Percentiles rank a stretch among this genome's conserved stretches.
phyloP scores from a whole-genome alignment of 2,888 invertebrate genomes.

The Copidosoma aretas region DNA sequence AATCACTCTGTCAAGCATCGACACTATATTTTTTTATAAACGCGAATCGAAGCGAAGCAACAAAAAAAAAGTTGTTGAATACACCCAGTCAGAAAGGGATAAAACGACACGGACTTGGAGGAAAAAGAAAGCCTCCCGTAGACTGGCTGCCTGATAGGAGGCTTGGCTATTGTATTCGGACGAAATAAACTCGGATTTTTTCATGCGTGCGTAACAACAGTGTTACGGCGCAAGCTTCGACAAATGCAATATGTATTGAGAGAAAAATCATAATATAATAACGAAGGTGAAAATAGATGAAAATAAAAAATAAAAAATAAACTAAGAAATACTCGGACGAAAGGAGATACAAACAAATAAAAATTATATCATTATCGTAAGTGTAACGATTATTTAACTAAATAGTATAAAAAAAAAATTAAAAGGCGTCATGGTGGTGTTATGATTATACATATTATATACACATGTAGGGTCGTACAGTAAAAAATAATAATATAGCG shows the following conservation, averaged over 20 bases:
- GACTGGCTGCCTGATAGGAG: not conserved
- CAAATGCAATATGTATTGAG: constrained; percentile 40
- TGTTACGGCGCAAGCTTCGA: constrained; percentile 42
- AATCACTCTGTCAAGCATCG: constrained; percentile 36
- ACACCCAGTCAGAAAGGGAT: constrained; percentile 31
- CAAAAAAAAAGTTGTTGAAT: not conserved
- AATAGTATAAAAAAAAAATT: not conserved
- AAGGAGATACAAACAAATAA: not conserved
- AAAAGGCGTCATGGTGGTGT: not conserved
- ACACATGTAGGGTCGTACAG: constrained; percentile 36
- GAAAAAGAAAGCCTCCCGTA: not conserved
- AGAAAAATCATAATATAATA: not conserved
- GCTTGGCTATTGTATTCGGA: not conserved
- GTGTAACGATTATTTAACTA: constrained; percentile 22
- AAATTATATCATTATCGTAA: not conserved
- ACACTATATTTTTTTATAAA: constrained; percentile 37
- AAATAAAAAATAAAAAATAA: constrained; percentile 20
- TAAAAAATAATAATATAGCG: constrained; percentile 29
- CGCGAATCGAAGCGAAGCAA: constrained; percentile 12
- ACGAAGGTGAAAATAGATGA: not conserved
- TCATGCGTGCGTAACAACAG: too few species aligned
- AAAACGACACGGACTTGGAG: constrained; percentile 3
- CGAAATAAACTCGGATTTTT: too few species aligned
- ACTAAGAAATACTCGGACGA: constrained; percentile 29
- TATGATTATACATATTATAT: constrained; percentile 1